Evolutionary conservation across 1,140 invertebrate species (phyloP).

Genomic region (Zaprionus africanus): DNA sequence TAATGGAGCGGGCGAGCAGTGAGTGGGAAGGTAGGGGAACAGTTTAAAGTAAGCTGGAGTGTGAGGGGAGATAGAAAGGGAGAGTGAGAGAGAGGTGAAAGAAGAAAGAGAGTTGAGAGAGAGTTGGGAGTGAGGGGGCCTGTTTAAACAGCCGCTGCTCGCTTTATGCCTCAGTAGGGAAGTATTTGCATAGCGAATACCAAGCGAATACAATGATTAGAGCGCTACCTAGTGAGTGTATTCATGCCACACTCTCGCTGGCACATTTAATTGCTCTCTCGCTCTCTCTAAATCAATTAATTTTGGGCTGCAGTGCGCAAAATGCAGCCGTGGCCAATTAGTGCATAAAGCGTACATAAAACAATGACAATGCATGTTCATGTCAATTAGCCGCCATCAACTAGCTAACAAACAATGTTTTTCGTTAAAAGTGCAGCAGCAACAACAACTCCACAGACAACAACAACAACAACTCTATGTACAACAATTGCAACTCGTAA

Average conservation of each 20-base stretch:
- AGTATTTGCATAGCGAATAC: neutral
- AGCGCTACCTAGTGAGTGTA: neutral
- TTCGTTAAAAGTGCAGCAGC: slow-evolving; percentile 4
- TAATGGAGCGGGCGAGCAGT: slow-evolving; percentile 30
- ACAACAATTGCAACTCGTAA: slow-evolving; percentile 14
- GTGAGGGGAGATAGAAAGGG: neutral
- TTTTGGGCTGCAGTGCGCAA: slow-evolving; percentile 29
- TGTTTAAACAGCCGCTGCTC: slow-evolving; percentile 71
- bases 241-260: neutral
- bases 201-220: neutral
- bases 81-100: too few relatives aligned
- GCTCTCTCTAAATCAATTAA: slow-evolving; percentile 61
- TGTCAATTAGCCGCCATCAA: slow-evolving; percentile 51
- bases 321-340: slow-evolving; percentile 37
- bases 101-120: neutral
- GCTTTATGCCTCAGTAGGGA: slow-evolving; percentile 50
- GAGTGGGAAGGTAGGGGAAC: neutral
- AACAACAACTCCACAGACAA: slow-evolving; percentile 18
- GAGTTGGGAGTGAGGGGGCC: too few relatives aligned
- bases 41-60: neutral
- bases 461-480: slow-evolving; percentile 6
- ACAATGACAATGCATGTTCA: slow-evolving; percentile 46
- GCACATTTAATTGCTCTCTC: slow-evolving; percentile 51
- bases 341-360: slow-evolving; percentile 42
- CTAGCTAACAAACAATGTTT: slow-evolving; percentile 9